Conservation (phyloP, 2,113 vertebrate genomes). For the Syngnathus scovelli region DNA sequence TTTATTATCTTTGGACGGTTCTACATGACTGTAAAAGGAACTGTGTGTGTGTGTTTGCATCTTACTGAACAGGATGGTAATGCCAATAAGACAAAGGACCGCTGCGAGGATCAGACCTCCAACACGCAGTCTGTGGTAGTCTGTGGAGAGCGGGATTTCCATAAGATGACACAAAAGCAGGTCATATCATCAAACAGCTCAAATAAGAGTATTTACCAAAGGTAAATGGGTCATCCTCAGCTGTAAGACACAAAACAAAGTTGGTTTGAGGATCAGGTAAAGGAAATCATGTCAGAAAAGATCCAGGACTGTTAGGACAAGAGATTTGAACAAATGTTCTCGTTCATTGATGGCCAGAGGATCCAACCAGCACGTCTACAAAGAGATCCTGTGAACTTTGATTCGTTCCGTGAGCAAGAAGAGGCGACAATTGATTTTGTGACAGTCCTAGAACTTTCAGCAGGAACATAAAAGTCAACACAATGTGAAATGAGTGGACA, state of each 20-base stretch:
- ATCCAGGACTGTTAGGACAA: background rate
- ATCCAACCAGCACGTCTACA: background rate
- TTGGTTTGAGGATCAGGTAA: conserved; percentile 2
- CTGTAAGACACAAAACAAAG: conserved; percentile 33
- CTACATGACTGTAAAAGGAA: background rate
- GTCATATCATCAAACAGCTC: background rate
- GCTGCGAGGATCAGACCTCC: conserved; percentile 79
- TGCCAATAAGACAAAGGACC: conserved; percentile 78
- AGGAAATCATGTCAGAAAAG: background rate
- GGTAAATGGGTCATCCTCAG: conserved; percentile 67
- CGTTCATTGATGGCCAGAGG: too few species aligned
- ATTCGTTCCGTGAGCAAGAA: background rate
- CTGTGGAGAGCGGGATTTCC: conserved; percentile 46
- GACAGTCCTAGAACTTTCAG: background rate
- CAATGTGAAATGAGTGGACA: conserved; percentile 13
- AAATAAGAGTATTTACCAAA: conserved; percentile 61
- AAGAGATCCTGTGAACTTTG: background rate
- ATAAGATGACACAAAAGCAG: background rate
- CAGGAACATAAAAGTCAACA: conserved; percentile 16
- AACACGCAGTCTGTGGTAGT: conserved; percentile 77
- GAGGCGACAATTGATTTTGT: background rate
- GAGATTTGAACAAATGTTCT: too few species aligned
- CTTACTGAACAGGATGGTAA: conserved; percentile 84
- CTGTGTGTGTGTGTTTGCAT: conserved; percentile 21
- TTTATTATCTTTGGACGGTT: background rate